Conservation (phyloP, 2,888 invertebrate species). For the Eutolmus rufibarbis region DNA sequence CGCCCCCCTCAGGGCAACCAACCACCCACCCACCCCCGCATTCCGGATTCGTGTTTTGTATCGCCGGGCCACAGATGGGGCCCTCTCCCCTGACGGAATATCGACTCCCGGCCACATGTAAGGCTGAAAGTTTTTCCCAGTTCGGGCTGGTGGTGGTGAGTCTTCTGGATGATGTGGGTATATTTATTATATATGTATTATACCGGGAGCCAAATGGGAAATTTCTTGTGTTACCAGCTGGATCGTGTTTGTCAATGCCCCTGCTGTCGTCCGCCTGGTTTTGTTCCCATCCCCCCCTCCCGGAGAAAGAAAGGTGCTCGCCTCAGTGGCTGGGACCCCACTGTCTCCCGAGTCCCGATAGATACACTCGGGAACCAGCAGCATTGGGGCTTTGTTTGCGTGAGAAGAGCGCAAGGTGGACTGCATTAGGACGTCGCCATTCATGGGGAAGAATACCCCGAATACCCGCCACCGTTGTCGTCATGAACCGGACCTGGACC, state of each 20-base stretch:
- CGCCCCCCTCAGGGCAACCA: neutral
- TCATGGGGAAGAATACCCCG: slow-evolving; percentile 9
- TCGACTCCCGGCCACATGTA: slow-evolving; percentile 40
- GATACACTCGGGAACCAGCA: slow-evolving; percentile 1
- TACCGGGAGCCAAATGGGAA: slow-evolving; percentile 23
- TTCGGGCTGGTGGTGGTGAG: slow-evolving; percentile 13
- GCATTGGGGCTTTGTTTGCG: slow-evolving; percentile 36
- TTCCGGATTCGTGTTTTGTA: slow-evolving; percentile 37
- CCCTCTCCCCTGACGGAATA: neutral
- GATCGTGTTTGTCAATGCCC: slow-evolving; percentile 31
- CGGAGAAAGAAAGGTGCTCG: neutral
- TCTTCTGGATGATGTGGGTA: slow-evolving; percentile 17
- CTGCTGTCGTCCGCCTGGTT: slow-evolving; percentile 29
- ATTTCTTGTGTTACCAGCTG: slow-evolving; percentile 42
- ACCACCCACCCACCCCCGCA: neutral
- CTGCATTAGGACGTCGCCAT: slow-evolving; percentile 34
- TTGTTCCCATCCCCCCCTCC: neutral
- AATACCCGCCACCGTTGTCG: neutral
- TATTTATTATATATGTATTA: neutral
- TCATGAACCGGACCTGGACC: neutral
- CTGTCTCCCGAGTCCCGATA: neutral
- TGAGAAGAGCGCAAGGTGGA: slow-evolving; percentile 41
- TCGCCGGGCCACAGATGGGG: slow-evolving; percentile 35
- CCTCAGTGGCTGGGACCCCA: neutral
- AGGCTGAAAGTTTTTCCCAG: slow-evolving; percentile 40